phyloP scores from a whole-genome alignment of 37 sponge, comb jelly and placozoan species.

The Aplysina aerophoba region DNA sequence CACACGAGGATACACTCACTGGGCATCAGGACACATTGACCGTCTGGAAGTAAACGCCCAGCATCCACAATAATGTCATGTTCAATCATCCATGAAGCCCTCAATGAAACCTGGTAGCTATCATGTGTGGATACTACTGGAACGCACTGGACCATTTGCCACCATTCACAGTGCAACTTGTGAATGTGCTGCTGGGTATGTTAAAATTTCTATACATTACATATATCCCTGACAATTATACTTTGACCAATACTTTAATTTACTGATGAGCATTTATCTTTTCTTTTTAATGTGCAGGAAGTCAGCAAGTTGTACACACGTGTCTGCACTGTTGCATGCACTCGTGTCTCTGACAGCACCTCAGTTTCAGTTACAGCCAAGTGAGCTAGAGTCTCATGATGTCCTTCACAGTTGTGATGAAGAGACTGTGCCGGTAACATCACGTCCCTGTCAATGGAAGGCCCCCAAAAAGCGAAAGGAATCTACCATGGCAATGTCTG shows the following conservation, averaged over 20 bases:
- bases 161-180: slow-evolving; percentile 48
- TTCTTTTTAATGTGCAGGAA: slow-evolving; percentile 22
- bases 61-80: no score
- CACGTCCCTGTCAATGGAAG: slow-evolving; percentile 71
- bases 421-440: slow-evolving; percentile 50
- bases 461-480: slow-evolving; percentile 50
- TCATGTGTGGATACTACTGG: slow-evolving; percentile 45
- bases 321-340: slow-evolving; percentile 69
- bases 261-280: not conserved
- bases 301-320: slow-evolving; percentile 69
- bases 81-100: no score
- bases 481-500: slow-evolving; percentile 35
- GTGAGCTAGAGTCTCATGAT: no score
- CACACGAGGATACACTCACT: slow-evolving; percentile 46
- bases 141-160: slow-evolving; percentile 40
- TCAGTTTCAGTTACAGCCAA: slow-evolving; percentile 19
- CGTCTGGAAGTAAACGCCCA: no score
- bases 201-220: slow-evolving; percentile 1
- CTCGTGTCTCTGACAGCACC: slow-evolving; percentile 42
- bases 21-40: no score
- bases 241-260: not conserved
- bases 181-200: slow-evolving; percentile 80
- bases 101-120: no score
- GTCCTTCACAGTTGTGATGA: no score
- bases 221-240: not conserved